Evolutionary conservation across 2,113 vertebrate genomes (phyloP), one percentile per base, ranked within the genome.

Genomic region (Varanus komodoensis): DNA sequence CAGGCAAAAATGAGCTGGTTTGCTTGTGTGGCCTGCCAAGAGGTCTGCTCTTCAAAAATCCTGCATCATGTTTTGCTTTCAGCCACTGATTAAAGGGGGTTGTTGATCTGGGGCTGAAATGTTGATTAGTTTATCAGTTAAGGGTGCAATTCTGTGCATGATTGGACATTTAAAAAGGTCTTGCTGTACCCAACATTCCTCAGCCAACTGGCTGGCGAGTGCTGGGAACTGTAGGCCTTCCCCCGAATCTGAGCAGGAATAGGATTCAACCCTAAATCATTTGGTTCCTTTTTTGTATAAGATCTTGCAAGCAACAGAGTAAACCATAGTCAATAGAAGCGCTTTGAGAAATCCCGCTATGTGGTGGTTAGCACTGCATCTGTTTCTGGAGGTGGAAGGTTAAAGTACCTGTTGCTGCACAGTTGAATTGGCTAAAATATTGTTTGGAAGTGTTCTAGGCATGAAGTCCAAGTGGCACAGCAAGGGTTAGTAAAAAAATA

Each of bases 351-450:
- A 78, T 48, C 34, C 15, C 6, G 78, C 54, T 78, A 27, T 48
- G 32, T 74, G 34, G 32, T 34, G 6, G 14, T 44, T 48, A 14
- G 64, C 50, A 29, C 50, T 57, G 4, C 7, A 52, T 57, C 50
- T 38, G 67, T 73, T 88, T 57, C 48, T 29, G 67, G 50, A 73
- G 79, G 12, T 29, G 78, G 32, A 64, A 54, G 73, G 50, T 52
- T 73, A 17, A 81, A 57, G 78, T 71, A 57, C 48, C 73, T 78
- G 64, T 57, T 57, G 67, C 67, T 88, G 12, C 50, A 7, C 38
- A 11, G 71, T 19, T 88, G 87, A 38, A 73, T 82, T 54, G 79
- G 87, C 67, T 57, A 25, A 88, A 88, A 69, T 82, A 38, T 57
- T 54, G 79, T 57, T 25, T 82, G 67, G 77, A 48, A 80, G 64